phyloP scores from a whole-genome alignment of 1,140 invertebrate species.

The Pogonomyrmex barbatus region DNA sequence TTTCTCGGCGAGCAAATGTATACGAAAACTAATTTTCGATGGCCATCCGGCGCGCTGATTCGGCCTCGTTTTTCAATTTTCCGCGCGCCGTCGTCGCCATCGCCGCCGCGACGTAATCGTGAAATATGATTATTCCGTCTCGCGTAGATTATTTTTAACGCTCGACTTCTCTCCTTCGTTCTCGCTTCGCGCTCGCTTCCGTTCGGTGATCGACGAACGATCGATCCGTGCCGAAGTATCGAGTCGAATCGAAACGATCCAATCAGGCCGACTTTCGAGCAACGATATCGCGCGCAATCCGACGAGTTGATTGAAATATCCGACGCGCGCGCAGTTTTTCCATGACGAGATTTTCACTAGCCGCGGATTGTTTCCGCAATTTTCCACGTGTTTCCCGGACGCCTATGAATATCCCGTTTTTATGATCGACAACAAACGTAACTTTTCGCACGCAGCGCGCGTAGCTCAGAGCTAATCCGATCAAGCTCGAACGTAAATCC shows the following conservation, averaged over 20 bases:
- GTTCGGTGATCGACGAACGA: conserved; percentile 36
- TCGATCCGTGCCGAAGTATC: conserved; percentile 15
- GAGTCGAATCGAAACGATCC: conserved; percentile 29
- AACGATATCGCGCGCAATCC: conserved; percentile 55
- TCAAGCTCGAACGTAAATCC: conserved; percentile 5
- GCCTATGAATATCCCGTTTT: conserved; percentile 45
- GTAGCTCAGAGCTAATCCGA: conserved; percentile 29
- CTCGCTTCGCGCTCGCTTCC: not conserved
- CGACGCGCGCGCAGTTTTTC: conserved; percentile 29
- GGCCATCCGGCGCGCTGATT: conserved; percentile 34
- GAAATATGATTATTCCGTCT: conserved; percentile 61
- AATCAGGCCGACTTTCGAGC: conserved; percentile 50
- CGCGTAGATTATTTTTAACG: conserved; percentile 60
- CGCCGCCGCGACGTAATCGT: conserved; percentile 42
- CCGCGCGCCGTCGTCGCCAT: conserved; percentile 14
- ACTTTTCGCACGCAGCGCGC: conserved; percentile 39
- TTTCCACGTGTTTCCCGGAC: conserved; percentile 47
- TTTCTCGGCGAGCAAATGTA: conserved; percentile 56
- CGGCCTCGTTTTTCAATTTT: conserved; percentile 59
- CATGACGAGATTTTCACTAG: conserved; percentile 49
- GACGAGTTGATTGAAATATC: conserved; percentile 62
- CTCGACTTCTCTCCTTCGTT: conserved; percentile 25
- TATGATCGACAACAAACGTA: conserved; percentile 43
- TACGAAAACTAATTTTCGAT: conserved; percentile 59
- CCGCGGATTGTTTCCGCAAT: conserved; percentile 57